phyloP scores from a whole-genome alignment of 2,888 invertebrate species.

The Drosophila dives region DNA sequence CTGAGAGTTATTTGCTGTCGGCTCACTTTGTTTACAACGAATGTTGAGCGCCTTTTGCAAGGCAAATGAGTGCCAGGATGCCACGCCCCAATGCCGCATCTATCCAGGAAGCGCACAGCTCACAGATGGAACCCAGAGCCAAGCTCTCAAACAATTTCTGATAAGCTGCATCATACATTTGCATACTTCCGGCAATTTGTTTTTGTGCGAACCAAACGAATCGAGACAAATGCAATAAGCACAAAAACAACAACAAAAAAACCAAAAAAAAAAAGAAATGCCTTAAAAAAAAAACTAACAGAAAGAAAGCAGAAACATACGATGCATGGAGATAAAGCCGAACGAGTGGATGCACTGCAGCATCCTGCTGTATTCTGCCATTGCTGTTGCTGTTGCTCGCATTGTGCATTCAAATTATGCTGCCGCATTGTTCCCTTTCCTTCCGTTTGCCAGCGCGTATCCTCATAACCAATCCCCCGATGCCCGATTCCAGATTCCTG shows the following conservation, averaged over 20 bases:
- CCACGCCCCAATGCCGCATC: conserved; percentile 37
- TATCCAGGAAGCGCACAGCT: not conserved
- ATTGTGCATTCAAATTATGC: conserved; percentile 79
- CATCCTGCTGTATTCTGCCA: conserved; percentile 38
- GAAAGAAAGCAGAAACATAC: conserved; percentile 43
- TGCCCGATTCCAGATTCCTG: conserved; percentile 15
- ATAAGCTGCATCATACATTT: conserved; percentile 79
- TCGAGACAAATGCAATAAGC: conserved; percentile 80
- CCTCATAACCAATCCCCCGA: conserved; percentile 15
- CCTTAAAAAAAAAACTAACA: conserved; percentile 16
- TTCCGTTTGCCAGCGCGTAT: conserved; percentile 27
- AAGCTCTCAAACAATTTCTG: conserved; percentile 78
- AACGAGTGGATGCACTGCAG: conserved; percentile 61
- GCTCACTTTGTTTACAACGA: conserved; percentile 68
- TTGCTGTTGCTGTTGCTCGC: conserved; percentile 25
- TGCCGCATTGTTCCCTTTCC: conserved; percentile 59
- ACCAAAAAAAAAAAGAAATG: conserved; percentile 7
- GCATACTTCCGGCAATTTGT: conserved; percentile 81
- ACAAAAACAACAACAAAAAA: conserved; percentile 25
- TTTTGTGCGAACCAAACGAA: conserved; percentile 77
- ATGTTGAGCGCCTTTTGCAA: conserved; percentile 66
- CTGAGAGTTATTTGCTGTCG: conserved; percentile 74
- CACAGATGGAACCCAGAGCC: conserved; percentile 22
- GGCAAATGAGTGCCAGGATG: conserved; percentile 72
- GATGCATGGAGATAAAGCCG: conserved; percentile 66